A percentile compares a stretch with the other conserved stretches of the same genome.
Evolutionary conservation across 2,888 invertebrate genomes (phyloP).

Genomic region (Yponomeuta sedellus): DNA sequence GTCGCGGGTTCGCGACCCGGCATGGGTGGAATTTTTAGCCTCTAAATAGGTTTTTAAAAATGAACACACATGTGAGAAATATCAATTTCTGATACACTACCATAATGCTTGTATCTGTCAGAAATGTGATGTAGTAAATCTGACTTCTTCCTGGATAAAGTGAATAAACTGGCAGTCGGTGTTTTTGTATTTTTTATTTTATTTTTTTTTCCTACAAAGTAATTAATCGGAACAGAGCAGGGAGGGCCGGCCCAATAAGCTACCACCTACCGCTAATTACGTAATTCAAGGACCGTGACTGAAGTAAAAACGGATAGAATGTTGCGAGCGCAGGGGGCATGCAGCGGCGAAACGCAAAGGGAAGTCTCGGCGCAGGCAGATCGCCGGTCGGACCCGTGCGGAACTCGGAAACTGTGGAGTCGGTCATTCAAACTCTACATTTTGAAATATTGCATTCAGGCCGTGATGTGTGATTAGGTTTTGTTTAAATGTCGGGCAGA

Average conservation of each 20-base stretch:
- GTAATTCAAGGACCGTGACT: slow-evolving; percentile 68
- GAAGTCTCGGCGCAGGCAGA: slow-evolving; percentile 31
- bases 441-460: neutral
- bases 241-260: slow-evolving; percentile 50
- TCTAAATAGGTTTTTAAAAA: no score
- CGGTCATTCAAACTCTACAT: slow-evolving; percentile 7
- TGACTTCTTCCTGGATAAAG: no score
- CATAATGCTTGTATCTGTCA: no score
- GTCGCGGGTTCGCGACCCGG: no score
- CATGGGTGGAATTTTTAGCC: no score
- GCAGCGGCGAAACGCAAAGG: slow-evolving; percentile 53
- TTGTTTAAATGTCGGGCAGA: neutral
- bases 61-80: no score
- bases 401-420: slow-evolving; percentile 28
- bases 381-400: slow-evolving; percentile 24
- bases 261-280: slow-evolving; percentile 66
- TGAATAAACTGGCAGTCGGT: no score
- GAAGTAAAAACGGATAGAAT: slow-evolving; percentile 56
- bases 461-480: neutral
- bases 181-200: no score
- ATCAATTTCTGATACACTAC: no score
- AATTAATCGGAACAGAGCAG: slow-evolving; percentile 24
- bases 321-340: slow-evolving; percentile 32
- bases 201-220: neutral
- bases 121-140: no score